phyloP scores from a whole-genome alignment of 30 jellyfish, hydroid and myxozoan genomes.

The Chironex yamaguchii region DNA sequence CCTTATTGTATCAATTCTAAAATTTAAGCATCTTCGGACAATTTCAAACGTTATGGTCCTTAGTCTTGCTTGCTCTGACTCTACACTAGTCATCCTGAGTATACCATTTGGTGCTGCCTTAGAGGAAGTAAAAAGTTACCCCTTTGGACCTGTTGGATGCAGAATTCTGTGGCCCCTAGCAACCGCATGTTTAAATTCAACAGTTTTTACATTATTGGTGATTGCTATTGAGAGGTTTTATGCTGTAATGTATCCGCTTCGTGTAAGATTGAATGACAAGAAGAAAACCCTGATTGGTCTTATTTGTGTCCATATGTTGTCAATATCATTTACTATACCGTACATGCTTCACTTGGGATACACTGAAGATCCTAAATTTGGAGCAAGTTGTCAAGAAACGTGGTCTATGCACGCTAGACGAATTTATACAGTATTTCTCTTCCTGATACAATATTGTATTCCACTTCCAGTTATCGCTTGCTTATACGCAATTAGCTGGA shows the following conservation, averaged over 20 bases:
- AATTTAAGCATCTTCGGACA: conserved; percentile 66
- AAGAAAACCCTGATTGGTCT: conserved; percentile 36
- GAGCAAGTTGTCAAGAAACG: conserved; percentile 26
- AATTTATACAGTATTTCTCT: conserved; percentile 42
- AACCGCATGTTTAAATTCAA: conserved; percentile 69
- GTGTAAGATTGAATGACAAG: conserved; percentile 51
- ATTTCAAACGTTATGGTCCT: conserved; percentile 62
- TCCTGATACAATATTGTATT: conserved; percentile 42
- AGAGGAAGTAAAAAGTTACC: conserved; percentile 49
- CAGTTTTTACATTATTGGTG: conserved; percentile 60
- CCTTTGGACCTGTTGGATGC: conserved; percentile 77
- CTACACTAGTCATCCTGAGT: conserved; percentile 49
- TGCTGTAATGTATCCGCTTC: conserved; percentile 67
- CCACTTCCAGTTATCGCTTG: conserved; percentile 62
- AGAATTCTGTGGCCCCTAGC: conserved; percentile 73
- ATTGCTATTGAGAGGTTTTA: conserved; percentile 75
- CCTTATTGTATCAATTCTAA: conserved; percentile 45
- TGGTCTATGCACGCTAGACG: conserved; percentile 58
- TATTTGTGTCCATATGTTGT: conserved; percentile 23
- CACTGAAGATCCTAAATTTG: not conserved
- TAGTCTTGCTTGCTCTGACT: conserved; percentile 67
- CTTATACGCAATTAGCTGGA: conserved; percentile 74
- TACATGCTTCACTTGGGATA: conserved; percentile 36
- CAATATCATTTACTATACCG: conserved; percentile 58
- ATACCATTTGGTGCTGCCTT: conserved; percentile 65